phyloP scores from a whole-genome alignment of 23 tunicate genomes.

The Styela clava region DNA sequence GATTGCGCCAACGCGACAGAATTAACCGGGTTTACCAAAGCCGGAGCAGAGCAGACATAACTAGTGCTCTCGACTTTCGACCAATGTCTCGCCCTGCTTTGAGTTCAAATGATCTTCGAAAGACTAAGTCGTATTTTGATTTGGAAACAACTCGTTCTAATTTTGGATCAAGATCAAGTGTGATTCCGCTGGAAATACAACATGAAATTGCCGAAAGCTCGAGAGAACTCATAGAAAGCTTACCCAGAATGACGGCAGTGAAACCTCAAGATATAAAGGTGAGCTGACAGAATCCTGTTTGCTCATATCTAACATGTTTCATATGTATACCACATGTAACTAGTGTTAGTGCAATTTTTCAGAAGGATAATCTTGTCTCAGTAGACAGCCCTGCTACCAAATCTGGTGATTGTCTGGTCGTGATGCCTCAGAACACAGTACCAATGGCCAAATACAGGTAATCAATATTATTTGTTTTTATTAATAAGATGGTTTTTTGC shows the following conservation, averaged over 20 bases:
- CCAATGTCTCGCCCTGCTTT: neutral
- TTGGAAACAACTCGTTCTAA: neutral
- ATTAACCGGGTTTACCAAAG: neutral
- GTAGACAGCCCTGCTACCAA: slow-evolving; percentile 25
- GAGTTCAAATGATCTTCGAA: neutral
- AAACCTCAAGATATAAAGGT: slow-evolving; percentile 2
- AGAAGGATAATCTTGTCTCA: neutral
- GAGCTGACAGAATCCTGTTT: too few relatives aligned
- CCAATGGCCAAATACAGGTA: slow-evolving; percentile 67
- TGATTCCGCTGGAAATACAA: neutral
- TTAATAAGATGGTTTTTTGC: too few relatives aligned
- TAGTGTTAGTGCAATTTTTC: neutral
- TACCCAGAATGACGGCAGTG: slow-evolving; percentile 25
- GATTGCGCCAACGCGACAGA: neutral
- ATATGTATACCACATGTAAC: too few relatives aligned
- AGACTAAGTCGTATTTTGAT: slow-evolving; percentile 2
- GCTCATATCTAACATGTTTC: too few relatives aligned
- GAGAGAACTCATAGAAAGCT: slow-evolving; percentile 6
- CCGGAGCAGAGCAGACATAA: slow-evolving; percentile 11
- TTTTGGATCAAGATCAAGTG: neutral
- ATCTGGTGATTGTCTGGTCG: slow-evolving; percentile 32
- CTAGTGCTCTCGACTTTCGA: neutral
- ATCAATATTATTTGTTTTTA: neutral
- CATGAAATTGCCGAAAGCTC: slow-evolving; percentile 20
- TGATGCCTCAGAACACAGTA: slow-evolving; percentile 50